These are phyloP conservation scores for Acanthococcus lagerstroemiae DNA, from an alignment of 2,888 invertebrate species.

Conservation along the genomic window DNA sequence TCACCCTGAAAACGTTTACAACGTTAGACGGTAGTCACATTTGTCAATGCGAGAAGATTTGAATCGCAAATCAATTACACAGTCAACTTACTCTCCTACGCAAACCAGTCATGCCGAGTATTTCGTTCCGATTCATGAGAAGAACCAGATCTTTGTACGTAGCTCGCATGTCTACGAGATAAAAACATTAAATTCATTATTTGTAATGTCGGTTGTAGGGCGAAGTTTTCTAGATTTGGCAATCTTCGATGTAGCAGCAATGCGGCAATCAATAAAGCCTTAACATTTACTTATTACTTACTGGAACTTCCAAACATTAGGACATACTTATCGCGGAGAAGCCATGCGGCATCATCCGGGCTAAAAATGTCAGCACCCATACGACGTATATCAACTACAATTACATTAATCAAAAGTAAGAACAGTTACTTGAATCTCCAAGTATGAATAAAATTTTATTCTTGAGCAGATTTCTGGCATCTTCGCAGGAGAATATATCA, in stretches of 20 bases:
- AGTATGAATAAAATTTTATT: constrained; percentile 31
- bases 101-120: neutral
- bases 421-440: constrained; percentile 36
- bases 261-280: too few species aligned
- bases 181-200: neutral
- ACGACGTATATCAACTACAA: too few species aligned
- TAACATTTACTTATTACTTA: too few species aligned
- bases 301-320: too few species aligned
- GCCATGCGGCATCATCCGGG: too few species aligned
- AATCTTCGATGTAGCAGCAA: too few species aligned
- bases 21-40: neutral
- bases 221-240: too few species aligned
- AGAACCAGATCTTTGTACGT: constrained; percentile 36
- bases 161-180: constrained; percentile 35
- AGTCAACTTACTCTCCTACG: constrained; percentile 8
- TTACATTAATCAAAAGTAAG: too few species aligned
- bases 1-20: constrained; percentile 38
- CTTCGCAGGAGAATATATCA: constrained; percentile 32
- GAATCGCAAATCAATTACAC: neutral
- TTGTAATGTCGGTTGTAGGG: too few species aligned
- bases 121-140: constrained; percentile 23
- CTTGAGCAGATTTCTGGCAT: constrained; percentile 29
- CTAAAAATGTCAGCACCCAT: too few species aligned
- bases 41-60: neutral
- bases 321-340: too few species aligned